phyloP scores from a whole-genome alignment of 2,113 vertebrate genomes.

The Abramis brama region DNA sequence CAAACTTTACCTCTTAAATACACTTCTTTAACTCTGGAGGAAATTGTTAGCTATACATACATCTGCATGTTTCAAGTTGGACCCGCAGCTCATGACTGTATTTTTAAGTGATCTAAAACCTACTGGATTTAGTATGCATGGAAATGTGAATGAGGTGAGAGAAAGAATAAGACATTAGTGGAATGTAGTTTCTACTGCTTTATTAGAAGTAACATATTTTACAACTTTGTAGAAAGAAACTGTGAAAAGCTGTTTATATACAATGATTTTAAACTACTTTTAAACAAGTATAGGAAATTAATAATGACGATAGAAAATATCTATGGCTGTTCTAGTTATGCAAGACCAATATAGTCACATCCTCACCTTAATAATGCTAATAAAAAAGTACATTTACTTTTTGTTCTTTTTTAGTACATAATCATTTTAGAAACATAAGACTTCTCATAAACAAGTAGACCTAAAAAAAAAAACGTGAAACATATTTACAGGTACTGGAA shows the following conservation, averaged over 20 bases:
- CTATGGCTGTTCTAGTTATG: constrained; percentile 75
- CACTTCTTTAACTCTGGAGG: background rate
- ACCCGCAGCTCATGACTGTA: too few species aligned
- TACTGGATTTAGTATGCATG: background rate
- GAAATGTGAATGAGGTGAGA: background rate
- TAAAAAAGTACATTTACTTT: constrained; percentile 80
- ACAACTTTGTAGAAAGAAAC: constrained; percentile 77
- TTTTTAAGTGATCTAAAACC: background rate
- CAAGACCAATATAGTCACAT: constrained; percentile 73
- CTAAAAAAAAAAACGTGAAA: constrained; percentile 73
- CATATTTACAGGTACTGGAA: constrained; percentile 77
- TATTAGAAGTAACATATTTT: constrained; percentile 81
- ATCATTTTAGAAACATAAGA: constrained; percentile 80
- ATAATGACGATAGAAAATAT: constrained; percentile 74
- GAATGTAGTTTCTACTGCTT: constrained; percentile 77
- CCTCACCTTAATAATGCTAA: constrained; percentile 77
- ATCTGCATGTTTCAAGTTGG: background rate
- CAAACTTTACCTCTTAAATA: background rate
- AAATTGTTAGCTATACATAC: background rate
- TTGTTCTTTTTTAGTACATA: constrained; percentile 82
- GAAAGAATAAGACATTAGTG: constrained; percentile 60
- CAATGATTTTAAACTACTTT: constrained; percentile 79
- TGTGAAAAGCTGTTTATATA: constrained; percentile 73
- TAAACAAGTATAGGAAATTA: constrained; percentile 77
- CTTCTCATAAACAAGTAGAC: constrained; percentile 75